These are phyloP conservation scores for Lycodopsis pacificus DNA, from an alignment of 2,797 vertebrate genomes.

Conservation along the genomic window DNA sequence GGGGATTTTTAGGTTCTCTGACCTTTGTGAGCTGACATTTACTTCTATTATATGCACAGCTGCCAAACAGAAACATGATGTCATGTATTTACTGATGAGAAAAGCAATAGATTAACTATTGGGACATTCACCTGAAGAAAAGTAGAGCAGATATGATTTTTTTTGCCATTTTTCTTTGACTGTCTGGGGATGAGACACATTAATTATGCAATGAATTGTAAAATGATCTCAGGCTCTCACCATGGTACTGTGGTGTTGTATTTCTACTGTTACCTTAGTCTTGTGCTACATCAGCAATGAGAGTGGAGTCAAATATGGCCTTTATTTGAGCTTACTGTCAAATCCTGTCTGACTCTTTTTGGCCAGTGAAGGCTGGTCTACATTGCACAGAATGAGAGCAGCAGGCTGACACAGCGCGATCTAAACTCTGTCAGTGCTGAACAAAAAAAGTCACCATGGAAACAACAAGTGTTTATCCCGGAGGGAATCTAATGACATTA, in stretches of 20 bases:
- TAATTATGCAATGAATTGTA: constrained; percentile 52
- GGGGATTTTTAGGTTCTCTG: neutral
- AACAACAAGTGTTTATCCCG: constrained; percentile 44
- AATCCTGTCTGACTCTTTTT: constrained; percentile 4
- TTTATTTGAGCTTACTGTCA: constrained; percentile 15
- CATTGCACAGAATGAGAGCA: constrained; percentile 8
- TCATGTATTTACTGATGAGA: neutral
- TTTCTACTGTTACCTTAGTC: constrained; percentile 38
- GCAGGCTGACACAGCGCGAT: neutral
- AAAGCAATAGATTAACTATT: neutral
- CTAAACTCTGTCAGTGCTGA: constrained; percentile 28
- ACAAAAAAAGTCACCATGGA: constrained; percentile 57
- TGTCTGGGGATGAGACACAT: constrained; percentile 12
- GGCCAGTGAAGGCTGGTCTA: neutral
- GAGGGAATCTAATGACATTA: constrained; percentile 36
- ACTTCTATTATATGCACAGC: neutral
- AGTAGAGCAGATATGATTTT: neutral
- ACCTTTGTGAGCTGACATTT: neutral
- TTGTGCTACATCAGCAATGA: neutral
- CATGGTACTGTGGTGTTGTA: constrained; percentile 22
- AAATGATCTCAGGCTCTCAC: constrained; percentile 43
- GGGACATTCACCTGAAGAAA: neutral
- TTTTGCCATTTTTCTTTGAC: neutral
- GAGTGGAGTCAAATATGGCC: constrained; percentile 5
- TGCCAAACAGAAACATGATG: neutral